Percentiles rank a stretch among this genome's conserved stretches.
phyloP scores from a whole-genome alignment of 2,113 vertebrate species.

The Centropristis striata region DNA sequence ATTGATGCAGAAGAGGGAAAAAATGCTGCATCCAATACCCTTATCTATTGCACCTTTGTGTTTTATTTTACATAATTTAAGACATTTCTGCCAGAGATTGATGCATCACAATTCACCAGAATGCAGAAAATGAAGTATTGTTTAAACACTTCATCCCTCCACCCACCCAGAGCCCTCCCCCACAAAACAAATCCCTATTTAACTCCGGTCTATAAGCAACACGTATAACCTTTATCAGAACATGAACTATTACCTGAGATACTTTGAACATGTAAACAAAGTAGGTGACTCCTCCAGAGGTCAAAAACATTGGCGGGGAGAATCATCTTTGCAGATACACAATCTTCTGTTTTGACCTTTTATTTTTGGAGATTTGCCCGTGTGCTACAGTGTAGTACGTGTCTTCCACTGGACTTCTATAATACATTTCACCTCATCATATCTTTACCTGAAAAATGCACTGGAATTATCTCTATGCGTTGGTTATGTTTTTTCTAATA shows the following conservation, averaged over 20 bases:
- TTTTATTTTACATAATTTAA: too few relatives aligned
- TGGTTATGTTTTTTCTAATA: constrained; percentile 24
- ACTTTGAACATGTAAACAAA: constrained; percentile 6
- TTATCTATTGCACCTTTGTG: too few relatives aligned
- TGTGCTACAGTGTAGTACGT: background rate
- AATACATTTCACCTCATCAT: background rate
- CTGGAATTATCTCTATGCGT: constrained; percentile 16
- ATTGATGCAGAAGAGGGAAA: too few relatives aligned
- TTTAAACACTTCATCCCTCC: too few relatives aligned
- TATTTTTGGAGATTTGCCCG: background rate
- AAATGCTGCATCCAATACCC: too few relatives aligned
- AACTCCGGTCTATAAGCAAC: background rate
- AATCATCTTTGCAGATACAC: constrained; percentile 23
- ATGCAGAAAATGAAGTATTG: too few relatives aligned
- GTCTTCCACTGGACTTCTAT: constrained; percentile 1
- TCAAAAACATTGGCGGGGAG: constrained; percentile 9
- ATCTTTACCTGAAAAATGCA: constrained; percentile 5
- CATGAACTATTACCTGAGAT: constrained; percentile 1
- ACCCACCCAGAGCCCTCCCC: too few relatives aligned
- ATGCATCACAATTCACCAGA: too few relatives aligned
- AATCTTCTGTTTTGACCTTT: constrained; percentile 42
- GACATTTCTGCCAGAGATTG: too few relatives aligned
- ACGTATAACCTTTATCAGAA: background rate
- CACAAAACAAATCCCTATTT: too few relatives aligned
- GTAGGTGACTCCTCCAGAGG: background rate